Evolutionary conservation across 2,888 invertebrate species (phyloP).

Genomic region (Parelbella ahira): DNA sequence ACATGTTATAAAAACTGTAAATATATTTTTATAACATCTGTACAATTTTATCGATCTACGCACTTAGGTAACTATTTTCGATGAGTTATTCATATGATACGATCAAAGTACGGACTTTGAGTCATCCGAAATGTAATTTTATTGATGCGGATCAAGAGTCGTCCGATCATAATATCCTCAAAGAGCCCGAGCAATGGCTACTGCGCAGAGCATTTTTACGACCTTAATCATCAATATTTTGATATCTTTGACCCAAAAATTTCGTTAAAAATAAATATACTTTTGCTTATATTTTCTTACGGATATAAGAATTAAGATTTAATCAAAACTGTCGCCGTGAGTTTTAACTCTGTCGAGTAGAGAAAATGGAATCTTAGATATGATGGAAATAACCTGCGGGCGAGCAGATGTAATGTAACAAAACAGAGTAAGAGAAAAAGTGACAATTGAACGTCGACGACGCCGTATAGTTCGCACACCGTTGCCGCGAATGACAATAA

Average conservation of each 20-base stretch:
- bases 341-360: not conserved
- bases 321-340: too few relatives aligned
- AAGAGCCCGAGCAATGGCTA: slow-evolving; percentile 37
- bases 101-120: slow-evolving; percentile 31
- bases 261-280: too few relatives aligned
- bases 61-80: slow-evolving; percentile 29
- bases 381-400: not conserved
- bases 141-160: slow-evolving; percentile 43
- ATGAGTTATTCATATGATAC: slow-evolving; percentile 35
- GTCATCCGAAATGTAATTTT: slow-evolving; percentile 39
- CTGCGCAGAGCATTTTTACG: slow-evolving; percentile 35
- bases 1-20: too few relatives aligned
- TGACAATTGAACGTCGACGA: not conserved
- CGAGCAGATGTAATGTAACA: slow-evolving; percentile 12
- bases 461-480: slow-evolving; percentile 12
- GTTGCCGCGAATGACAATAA: slow-evolving; percentile 25
- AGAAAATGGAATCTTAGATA: not conserved
- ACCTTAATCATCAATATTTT: slow-evolving; percentile 55
- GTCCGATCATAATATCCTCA: slow-evolving; percentile 36
- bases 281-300: too few relatives aligned
- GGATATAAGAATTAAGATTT: too few relatives aligned
- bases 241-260: slow-evolving; percentile 39
- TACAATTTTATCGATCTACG: slow-evolving; percentile 14
- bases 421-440: slow-evolving; percentile 8
- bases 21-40: slow-evolving; percentile 6